Percentiles rank a stretch among this genome's conserved stretches.
Evolutionary conservation across 2,113 vertebrate genomes (phyloP).

Genomic region (Ibidorhyncha struthersii): DNA sequence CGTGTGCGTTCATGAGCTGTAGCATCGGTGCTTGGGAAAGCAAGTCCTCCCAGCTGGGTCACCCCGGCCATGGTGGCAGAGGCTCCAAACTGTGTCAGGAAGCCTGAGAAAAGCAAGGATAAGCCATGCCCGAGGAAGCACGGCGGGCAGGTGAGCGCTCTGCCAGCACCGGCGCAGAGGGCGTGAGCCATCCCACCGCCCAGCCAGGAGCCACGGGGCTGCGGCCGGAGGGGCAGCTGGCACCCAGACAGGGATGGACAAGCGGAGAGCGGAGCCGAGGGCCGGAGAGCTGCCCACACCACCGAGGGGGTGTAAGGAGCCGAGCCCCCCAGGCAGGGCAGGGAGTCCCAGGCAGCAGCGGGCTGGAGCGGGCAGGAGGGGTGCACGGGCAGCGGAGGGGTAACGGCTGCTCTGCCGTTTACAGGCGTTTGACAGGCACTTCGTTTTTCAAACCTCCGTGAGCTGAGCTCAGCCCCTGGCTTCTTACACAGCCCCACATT

Average conservation of each 20-base stretch:
- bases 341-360: fast-evolving
- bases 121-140: fast-evolving
- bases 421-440: not conserved
- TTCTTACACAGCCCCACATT: not conserved
- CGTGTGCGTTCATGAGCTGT: fast-evolving
- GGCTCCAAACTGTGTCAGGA: fast-evolving
- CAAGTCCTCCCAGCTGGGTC: not conserved
- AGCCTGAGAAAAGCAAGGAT: not conserved
- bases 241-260: not conserved
- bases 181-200: too few species aligned
- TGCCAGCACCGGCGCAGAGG: too few species aligned
- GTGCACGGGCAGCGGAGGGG: fast-evolving
- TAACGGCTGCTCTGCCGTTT: not conserved
- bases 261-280: not conserved
- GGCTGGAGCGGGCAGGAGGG: not conserved
- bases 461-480: not conserved
- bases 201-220: not conserved
- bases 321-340: not conserved
- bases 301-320: fast-evolving
- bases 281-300: not conserved
- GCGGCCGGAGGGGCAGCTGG: not conserved
- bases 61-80: fast-evolving
- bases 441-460: not conserved
- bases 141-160: fast-evolving
- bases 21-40: fast-evolving